phyloP scores from a whole-genome alignment of 2,113 vertebrate species.

The Ciconia stormi region DNA sequence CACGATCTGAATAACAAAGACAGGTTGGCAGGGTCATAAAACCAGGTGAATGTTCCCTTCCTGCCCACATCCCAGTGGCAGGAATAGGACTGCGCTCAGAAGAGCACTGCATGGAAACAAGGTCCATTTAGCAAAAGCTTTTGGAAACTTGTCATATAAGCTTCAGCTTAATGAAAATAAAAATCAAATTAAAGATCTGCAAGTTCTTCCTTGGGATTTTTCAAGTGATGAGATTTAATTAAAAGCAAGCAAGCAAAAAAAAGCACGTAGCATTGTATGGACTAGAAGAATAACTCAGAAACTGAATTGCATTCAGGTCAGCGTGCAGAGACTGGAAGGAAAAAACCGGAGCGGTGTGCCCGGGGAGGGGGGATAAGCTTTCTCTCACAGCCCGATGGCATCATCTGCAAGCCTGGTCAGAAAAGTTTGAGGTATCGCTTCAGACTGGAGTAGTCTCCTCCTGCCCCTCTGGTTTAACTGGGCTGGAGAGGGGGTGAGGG shows the following conservation, averaged over 20 bases:
- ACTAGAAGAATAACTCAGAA: background rate
- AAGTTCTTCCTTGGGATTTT: constrained; percentile 27
- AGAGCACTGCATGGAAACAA: background rate
- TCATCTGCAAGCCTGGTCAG: background rate
- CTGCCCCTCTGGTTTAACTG: background rate
- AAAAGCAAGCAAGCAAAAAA: background rate
- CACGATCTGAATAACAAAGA: background rate
- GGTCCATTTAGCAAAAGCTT: background rate
- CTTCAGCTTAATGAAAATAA: constrained; percentile 21
- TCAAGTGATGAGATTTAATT: constrained; percentile 22
- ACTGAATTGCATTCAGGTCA: background rate
- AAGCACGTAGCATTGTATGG: background rate
- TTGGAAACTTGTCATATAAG: background rate
- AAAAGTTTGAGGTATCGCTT: background rate
- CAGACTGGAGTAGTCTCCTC: background rate
- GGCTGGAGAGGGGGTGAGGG: background rate
- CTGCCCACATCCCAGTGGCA: background rate
- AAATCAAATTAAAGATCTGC: constrained; percentile 10
- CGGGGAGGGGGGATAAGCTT: background rate
- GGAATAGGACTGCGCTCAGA: background rate
- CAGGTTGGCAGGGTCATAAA: background rate
- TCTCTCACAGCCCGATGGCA: background rate
- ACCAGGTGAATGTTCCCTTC: background rate
- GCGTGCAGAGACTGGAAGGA: background rate
- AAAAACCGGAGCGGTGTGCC: background rate